A percentile compares a stretch with the other conserved stretches of the same genome.
Evolutionary conservation across 2,113 vertebrate genomes (phyloP).

Genomic region (Saccopteryx bilineata): DNA sequence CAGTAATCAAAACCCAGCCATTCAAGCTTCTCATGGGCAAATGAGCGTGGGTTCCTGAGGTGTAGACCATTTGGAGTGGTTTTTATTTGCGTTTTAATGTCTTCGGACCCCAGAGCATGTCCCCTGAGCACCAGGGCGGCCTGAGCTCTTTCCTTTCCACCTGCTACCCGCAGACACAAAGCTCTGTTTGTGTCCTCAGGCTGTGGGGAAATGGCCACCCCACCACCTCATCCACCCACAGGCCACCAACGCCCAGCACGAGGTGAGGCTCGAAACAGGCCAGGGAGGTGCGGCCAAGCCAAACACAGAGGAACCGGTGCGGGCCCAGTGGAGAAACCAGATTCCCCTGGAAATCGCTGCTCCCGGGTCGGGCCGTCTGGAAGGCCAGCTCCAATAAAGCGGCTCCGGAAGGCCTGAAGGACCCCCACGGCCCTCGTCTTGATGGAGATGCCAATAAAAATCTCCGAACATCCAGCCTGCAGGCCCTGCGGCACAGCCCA

Average conservation of each 20-base stretch:
- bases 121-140: neutral
- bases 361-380: conserved; percentile 84
- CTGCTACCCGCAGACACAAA: conserved; percentile 80
- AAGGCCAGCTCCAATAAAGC: conserved; percentile 88
- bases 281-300: conserved; percentile 84
- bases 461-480: conserved; percentile 88
- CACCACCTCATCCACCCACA: conserved; percentile 66
- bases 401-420: conserved; percentile 87
- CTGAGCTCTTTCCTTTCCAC: conserved; percentile 72
- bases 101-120: conserved; percentile 61
- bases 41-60: conserved; percentile 41
- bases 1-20: neutral
- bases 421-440: conserved; percentile 88
- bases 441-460: conserved; percentile 90
- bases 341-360: conserved; percentile 86
- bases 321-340: conserved; percentile 87
- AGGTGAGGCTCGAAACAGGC: conserved; percentile 69
- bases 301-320: conserved; percentile 85
- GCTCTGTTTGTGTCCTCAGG: conserved; percentile 73
- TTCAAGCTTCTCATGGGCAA: rapidly evolving
- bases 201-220: conserved; percentile 61
- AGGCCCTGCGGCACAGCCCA: conserved; percentile 83
- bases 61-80: neutral
- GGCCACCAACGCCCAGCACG: conserved; percentile 70
- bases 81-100: conserved; percentile 73